Base-by-base conservation (phyloP, 2,113 vertebrate genomes). In the Loxodonta africana region DNA sequence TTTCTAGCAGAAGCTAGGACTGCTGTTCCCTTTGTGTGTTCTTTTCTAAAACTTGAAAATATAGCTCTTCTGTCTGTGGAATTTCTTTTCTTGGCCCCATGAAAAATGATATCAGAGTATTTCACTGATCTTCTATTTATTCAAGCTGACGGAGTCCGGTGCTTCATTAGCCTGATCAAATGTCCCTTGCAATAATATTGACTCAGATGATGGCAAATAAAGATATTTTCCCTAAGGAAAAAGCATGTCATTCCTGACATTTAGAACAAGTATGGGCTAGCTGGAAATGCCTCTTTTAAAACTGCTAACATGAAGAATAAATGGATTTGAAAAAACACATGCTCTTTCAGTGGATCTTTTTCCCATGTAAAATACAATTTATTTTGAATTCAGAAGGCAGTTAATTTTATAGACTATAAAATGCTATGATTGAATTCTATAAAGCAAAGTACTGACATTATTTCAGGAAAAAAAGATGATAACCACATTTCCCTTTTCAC, bases 121-220 rank as follows among this genome's bases (percentile, higher is more conserved):
- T 94, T 96, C 26, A 20, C 7, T 51, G 44, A 41, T 84, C 69
- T 91, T 95, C 83, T 93, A 11, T 89, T 95, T 97, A 51, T 46
- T 67, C 20, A 92, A 41, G 57, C 26, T 76, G 83, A 96, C 73
- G 71, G 90, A 95, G 21, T 88, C 20, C 11, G 17, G 88, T 89
- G 93, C 96, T 97, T 93, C 80, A 8, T 91, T 77, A 82, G 76
- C 87, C 65, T 73, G 83, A 93, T 91, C 76, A 89, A 95, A 84
- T 87, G 86, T 95, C 57, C 84, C 69, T 94, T 96, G 71, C 7
- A 96, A 85, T 76, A 97, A 91, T 96, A 93, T 95, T 96, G 86
- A 93, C 96, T 97, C 83, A 97, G 95, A 94, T 80, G 93, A 95
- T 80, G 76, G 86, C 25, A 91, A 85, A 87, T 90, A 87, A 95